Base-by-base conservation (phyloP, 1,140 invertebrate species). In the Dolichoris vasculosae region DNA sequence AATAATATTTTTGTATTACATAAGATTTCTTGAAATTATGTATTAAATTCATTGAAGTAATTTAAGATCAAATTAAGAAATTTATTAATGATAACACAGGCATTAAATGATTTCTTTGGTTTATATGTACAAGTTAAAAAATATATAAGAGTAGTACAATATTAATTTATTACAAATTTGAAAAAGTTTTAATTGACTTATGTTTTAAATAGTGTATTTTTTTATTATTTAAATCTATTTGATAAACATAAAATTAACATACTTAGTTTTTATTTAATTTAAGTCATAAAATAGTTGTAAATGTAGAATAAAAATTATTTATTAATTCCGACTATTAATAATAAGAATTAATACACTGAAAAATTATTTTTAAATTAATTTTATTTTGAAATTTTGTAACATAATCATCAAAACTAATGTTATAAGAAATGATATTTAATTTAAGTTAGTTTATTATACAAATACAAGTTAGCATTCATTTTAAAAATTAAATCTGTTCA, bases 1-100 rank as follows among this genome's bases (percentile, higher is more conserved):
- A 46, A 76, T 63, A 64, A 82, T 71, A 38, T 32, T 48, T 26
- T 75, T 82, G 0, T 23, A 35, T 83, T 59, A 75, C 26, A 20
- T 55, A 73, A n/a, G 73, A 38, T 59, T 73, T 55, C 35, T 82
- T 15, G 15, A 63, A 38, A 46, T 30, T 30, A 81, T 46, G 32
- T 67, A 51, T 32, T 23, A 81, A 32, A 64, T 17, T 43, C 69
- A 46, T 15, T 8, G 32, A 2, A 48, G 35, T 81, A 46, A 32
- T 32, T 0, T 67, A 81, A n/a, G 9, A 13, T 40, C 51, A 79
- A 79, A 69, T 69, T 55, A 48, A 67, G 59, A 81, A 43, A 48
- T 48, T 81, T 32, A 67, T 35, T 32, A 32, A 6, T 46, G 32
- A 30, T 43, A n/a, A 67, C 35, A 32, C 30, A 11, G 43, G 46